These are phyloP conservation scores for Lateolabrax maculatus DNA, from an alignment of 2,797 vertebrate species.

Conservation along the genomic window DNA sequence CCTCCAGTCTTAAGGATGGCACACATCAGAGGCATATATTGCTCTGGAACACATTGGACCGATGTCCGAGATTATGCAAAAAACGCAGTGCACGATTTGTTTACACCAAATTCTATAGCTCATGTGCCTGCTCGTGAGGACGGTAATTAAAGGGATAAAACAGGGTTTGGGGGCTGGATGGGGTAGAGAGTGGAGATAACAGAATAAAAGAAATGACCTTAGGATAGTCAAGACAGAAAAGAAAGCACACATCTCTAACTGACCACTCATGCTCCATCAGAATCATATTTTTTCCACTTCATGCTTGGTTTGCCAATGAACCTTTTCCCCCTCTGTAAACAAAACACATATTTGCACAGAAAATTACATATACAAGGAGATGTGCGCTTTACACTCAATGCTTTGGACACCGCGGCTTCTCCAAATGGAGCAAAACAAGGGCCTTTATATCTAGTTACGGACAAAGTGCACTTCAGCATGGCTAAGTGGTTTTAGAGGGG, in stretches of 20 bases:
- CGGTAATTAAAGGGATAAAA: conserved; percentile 79
- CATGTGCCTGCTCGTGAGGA: conserved; percentile 63
- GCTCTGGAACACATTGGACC: conserved; percentile 30
- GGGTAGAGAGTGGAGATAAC: conserved; percentile 67
- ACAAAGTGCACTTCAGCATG: conserved; percentile 83
- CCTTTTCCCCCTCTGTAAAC: conserved; percentile 80
- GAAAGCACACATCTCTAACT: conserved; percentile 85
- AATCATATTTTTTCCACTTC: conserved; percentile 89
- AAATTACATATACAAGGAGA: conserved; percentile 85
- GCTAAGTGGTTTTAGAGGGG: conserved; percentile 84
- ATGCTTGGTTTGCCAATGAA: conserved; percentile 87
- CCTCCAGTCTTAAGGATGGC: conserved; percentile 65
- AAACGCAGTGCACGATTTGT: conserved; percentile 60
- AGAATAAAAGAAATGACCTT: conserved; percentile 83
- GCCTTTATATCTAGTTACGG: conserved; percentile 80
- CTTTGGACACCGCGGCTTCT: conserved; percentile 79
- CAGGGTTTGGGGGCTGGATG: conserved; percentile 61
- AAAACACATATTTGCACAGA: conserved; percentile 88
- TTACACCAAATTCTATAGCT: conserved; percentile 69
- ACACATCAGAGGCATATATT: conserved; percentile 50
- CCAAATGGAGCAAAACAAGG: conserved; percentile 81
- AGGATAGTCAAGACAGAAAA: conserved; percentile 82
- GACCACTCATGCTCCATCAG: conserved; percentile 87
- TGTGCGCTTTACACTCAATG: conserved; percentile 83
- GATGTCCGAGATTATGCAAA: conserved; percentile 74